These are phyloP conservation scores for Hedya salicella DNA, from an alignment of 2,888 invertebrate genomes.

Conservation along the genomic window DNA sequence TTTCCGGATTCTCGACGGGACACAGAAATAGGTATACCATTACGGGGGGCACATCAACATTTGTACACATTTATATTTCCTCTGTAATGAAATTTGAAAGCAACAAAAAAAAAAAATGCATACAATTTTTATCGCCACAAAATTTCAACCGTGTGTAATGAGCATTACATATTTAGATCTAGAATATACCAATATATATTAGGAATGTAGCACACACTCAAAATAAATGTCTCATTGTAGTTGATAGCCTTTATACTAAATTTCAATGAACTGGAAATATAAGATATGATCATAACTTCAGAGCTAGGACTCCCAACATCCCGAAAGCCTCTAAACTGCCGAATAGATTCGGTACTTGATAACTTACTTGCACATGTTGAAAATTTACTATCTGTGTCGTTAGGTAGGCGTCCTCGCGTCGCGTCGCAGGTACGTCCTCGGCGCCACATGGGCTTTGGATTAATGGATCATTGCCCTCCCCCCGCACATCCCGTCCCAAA, in stretches of 20 bases:
- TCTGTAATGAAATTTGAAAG: background rate
- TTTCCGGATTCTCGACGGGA: conserved; percentile 64
- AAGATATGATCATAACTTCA: background rate
- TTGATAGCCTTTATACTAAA: background rate
- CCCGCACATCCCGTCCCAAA: conserved; percentile 59
- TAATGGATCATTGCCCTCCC: conserved; percentile 93
- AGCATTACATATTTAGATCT: too few relatives aligned
- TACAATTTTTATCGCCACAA: too few relatives aligned
- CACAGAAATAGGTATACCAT: conserved; percentile 43
- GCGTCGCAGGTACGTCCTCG: conserved; percentile 84
- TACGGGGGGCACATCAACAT: conserved; percentile 14
- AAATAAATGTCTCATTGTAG: background rate
- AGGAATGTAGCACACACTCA: background rate
- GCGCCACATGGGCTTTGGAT: conserved; percentile 93
- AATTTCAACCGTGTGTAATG: too few relatives aligned
- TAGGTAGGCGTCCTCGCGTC: conserved; percentile 83
- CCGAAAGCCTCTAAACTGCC: conserved; percentile 35
- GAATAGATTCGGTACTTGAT: conserved; percentile 48
- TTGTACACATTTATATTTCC: conserved; percentile 8
- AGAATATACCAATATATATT: too few relatives aligned
- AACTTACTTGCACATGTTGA: conserved; percentile 68
- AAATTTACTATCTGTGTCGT: conserved; percentile 74
- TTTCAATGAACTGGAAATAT: background rate
- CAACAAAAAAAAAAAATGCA: background rate
- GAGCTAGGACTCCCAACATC: conserved; percentile 3